Conservation (phyloP, 2,113 vertebrate species). For the Leucoraja erinaceus region DNA sequence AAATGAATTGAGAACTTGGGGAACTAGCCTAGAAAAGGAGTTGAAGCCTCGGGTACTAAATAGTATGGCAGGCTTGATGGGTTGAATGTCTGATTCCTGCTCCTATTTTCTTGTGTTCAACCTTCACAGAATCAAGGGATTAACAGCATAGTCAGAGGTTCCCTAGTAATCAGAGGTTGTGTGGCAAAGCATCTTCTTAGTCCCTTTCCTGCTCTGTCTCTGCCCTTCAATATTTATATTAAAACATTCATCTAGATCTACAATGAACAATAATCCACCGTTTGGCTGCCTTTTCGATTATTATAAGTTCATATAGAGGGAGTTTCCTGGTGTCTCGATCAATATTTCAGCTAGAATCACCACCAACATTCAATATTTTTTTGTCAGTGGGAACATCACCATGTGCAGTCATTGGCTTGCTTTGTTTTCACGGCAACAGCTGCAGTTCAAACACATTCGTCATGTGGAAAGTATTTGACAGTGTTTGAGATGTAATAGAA, state of each 20-base stretch:
- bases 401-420: background rate
- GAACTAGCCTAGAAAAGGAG: too few species aligned
- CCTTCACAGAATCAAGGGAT: background rate
- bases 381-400: background rate
- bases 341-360: background rate
- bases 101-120: too few species aligned
- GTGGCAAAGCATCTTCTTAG: background rate
- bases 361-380: background rate
- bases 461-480: background rate
- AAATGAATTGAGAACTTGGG: too few species aligned
- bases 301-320: background rate
- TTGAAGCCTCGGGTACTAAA: too few species aligned
- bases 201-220: background rate
- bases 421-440: background rate
- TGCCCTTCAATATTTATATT: background rate
- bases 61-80: too few species aligned
- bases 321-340: background rate
- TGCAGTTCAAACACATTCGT: background rate
- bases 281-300: background rate
- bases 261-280: background rate
- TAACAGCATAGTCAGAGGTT: background rate
- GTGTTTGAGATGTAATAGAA: background rate
- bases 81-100: too few species aligned
- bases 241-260: background rate
- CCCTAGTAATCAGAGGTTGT: background rate